Conservation (phyloP, 2,113 vertebrate species). For the Sinocyclocheilus rhinocerous region DNA sequence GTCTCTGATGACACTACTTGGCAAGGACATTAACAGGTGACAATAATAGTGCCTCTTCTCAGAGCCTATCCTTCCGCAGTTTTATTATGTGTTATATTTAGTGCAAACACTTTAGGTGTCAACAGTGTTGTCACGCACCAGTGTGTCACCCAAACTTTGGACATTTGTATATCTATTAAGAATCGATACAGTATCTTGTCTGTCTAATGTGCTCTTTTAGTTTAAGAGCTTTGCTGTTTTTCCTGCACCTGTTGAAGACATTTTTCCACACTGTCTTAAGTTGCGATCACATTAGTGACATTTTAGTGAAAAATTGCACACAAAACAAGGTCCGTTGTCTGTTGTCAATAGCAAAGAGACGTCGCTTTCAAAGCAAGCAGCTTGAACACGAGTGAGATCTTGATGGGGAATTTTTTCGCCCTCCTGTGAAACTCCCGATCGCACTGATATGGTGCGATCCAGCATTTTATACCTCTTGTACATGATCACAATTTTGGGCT, state of each 20-base stretch:
- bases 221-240: no score
- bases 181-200: background rate
- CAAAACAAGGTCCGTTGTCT: no score
- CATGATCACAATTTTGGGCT: background rate
- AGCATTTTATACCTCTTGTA: background rate
- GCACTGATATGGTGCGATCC: no score
- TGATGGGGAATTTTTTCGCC: no score
- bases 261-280: no score
- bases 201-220: background rate
- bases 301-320: no score
- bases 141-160: background rate
- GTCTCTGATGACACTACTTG: background rate
- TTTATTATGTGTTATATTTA: conserved; percentile 12
- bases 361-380: no score
- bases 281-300: no score
- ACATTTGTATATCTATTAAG: background rate
- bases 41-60: conserved; percentile 24
- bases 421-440: no score
- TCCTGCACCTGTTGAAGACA: no score
- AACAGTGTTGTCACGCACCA: background rate
- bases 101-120: background rate
- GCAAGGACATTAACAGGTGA: conserved; percentile 15
- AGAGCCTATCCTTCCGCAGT: conserved; percentile 3
- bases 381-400: no score
- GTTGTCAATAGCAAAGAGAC: no score